A percentile compares a stretch with the other conserved stretches of the same genome.
Conservation (phyloP, 2,113 vertebrate species). For the Oreochromis spilurus region DNA sequence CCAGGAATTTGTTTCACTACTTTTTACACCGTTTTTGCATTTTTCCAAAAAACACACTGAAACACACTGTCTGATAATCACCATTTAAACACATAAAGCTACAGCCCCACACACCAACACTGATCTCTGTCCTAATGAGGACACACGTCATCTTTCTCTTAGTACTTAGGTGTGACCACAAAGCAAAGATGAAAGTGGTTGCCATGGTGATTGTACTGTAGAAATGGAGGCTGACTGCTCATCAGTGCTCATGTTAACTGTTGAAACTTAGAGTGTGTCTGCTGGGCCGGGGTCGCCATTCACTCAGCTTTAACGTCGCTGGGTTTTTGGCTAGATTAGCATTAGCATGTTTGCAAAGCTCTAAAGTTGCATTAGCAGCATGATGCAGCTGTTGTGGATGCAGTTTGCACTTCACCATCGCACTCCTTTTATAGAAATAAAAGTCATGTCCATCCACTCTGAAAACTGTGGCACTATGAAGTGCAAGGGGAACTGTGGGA, state of each 20-base stretch:
- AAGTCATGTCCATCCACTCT: background rate
- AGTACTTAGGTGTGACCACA: rapidly evolving
- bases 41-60: background rate
- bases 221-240: background rate
- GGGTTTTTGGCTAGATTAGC: background rate
- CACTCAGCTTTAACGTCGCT: background rate
- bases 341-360: background rate
- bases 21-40: background rate
- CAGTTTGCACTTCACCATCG: background rate
- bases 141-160: background rate
- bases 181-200: background rate
- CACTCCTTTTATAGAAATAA: background rate
- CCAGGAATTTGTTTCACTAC: background rate
- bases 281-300: background rate
- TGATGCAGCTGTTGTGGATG: rapidly evolving
- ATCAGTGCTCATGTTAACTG: background rate
- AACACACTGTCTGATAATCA: background rate
- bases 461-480: background rate
- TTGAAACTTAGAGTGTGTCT: background rate
- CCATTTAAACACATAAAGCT: background rate
- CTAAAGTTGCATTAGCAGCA: background rate
- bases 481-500: background rate
- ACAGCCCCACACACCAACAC: background rate
- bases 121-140: background rate
- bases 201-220: background rate